Evolutionary conservation across 2,113 vertebrate genomes (phyloP), one percentile per base, ranked within the genome.

Genomic region (Geococcyx californianus): DNA sequence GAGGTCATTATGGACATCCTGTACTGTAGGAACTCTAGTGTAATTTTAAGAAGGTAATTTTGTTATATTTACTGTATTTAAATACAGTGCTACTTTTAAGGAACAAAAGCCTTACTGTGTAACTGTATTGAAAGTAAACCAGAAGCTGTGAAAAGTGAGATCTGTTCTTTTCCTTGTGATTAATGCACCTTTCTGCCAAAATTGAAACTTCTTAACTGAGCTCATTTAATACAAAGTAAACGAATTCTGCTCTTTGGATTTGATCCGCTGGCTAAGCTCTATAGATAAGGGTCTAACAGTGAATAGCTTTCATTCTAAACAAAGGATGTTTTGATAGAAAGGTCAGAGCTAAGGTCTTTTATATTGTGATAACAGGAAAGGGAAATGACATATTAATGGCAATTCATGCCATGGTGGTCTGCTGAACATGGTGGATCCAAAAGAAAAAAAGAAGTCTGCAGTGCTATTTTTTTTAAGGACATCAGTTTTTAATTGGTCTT

Each of bases 261-360:
- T 98, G 98, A 98, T 98, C 97, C 97, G 97, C 96, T 94, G 96
- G 97, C 97, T 98, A 97, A 96, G 97, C 97, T 94, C 96, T 97
- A 97, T 98, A 98, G 98, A 98, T 98, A 98, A 98, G 97, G 95
- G 96, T 96, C 91, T 89, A 97, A 96, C 97, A 95, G 97, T 98
- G 97, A 98, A 98, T 97, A 97, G 97, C 97, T 98, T 98, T 97
- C 96, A 98, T 98, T 98, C 97, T 97, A 98, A 98, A 98, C 98
- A 99, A 98, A 98, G 98, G 97, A 98, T 98, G 98, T 99, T 98
- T 98, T 99, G 98, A 98, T 98, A 98, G 97, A 97, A 98, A 98
- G 98, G 98, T 98, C 98, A 98, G 91, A 90, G 92, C 89, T 95
- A 95, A 97, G 98, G 98, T 98, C 98, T 96, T 97, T 98, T 98